Evolutionary conservation across 2,113 vertebrate species (phyloP).

Genomic region (Aptenodytes patagonicus): DNA sequence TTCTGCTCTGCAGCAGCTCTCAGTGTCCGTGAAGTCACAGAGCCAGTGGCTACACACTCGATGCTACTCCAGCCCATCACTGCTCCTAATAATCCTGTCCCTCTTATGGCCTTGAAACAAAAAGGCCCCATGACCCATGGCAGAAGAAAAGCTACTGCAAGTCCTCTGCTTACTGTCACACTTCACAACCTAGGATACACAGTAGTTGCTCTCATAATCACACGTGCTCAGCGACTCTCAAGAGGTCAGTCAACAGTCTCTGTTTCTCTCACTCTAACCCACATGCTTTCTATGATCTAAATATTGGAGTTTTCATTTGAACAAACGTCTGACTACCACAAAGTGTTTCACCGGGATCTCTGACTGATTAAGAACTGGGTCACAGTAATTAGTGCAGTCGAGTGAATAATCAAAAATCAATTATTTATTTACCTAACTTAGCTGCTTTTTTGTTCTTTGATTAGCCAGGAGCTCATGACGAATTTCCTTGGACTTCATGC

Average conservation of each 20-base stretch:
- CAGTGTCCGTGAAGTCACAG: neutral
- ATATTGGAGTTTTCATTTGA: neutral
- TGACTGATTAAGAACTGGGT: neutral
- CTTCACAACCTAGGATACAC: neutral
- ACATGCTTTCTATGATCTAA: neutral
- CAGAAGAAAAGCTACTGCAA: neutral
- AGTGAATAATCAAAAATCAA: neutral
- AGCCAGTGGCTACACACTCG: neutral
- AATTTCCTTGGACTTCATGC: neutral
- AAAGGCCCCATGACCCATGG: neutral
- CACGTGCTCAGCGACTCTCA: neutral
- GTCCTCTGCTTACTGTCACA: neutral
- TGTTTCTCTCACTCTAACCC: neutral
- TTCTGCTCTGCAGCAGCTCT: neutral
- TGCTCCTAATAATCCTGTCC: neutral
- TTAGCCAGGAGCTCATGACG: neutral
- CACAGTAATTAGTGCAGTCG: neutral
- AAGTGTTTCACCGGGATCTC: neutral
- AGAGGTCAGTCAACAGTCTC: neutral
- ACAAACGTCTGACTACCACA: neutral
- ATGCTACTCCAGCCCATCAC: neutral
- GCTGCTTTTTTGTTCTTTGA: neutral
- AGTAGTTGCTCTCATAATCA: neutral
- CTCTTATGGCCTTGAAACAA: neutral
- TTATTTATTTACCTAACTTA: constrained; percentile 39